phyloP scores from a whole-genome alignment of 2,113 vertebrate species.

The Lampris incognitus region DNA sequence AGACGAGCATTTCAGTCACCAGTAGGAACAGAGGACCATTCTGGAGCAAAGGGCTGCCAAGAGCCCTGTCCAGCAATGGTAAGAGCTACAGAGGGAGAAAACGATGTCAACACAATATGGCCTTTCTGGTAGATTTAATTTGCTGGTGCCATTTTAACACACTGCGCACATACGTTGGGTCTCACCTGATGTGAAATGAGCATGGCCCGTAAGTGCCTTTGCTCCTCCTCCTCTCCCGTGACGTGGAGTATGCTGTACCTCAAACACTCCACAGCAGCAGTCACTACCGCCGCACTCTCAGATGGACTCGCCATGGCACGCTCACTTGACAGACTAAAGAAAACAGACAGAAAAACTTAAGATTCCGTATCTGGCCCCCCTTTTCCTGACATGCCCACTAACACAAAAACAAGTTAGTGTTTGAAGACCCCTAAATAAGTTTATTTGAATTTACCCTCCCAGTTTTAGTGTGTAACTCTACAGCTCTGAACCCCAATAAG shows the following conservation, averaged over 20 bases:
- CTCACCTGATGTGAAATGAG: conserved; percentile 90
- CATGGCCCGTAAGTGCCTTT: conserved; percentile 84
- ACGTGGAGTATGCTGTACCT: conserved; percentile 86
- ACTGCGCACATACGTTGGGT: background rate
- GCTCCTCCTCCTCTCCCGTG: conserved; percentile 75
- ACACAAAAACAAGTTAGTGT: background rate
- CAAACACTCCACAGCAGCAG: conserved; percentile 90
- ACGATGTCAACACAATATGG: background rate
- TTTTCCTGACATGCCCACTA: background rate
- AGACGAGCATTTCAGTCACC: conserved; percentile 87
- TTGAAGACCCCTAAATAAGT: too few species aligned
- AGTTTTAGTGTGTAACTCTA: too few species aligned
- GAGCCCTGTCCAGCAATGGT: conserved; percentile 83
- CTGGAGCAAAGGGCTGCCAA: conserved; percentile 86
- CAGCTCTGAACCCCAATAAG: too few species aligned
- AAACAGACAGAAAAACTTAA: conserved; percentile 27
- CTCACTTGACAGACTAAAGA: conserved; percentile 87
- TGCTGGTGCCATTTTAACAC: background rate
- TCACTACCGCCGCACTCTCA: conserved; percentile 88
- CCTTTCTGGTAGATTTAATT: background rate
- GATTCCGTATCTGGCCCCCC: background rate
- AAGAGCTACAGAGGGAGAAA: conserved; percentile 82
- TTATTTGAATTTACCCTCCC: too few species aligned
- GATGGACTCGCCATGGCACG: conserved; percentile 85
- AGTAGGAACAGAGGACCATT: conserved; percentile 87